Percentiles rank a stretch among this genome's conserved stretches.
Conservation (phyloP, 2,888 invertebrate genomes). For the Athrips mouffetella region DNA sequence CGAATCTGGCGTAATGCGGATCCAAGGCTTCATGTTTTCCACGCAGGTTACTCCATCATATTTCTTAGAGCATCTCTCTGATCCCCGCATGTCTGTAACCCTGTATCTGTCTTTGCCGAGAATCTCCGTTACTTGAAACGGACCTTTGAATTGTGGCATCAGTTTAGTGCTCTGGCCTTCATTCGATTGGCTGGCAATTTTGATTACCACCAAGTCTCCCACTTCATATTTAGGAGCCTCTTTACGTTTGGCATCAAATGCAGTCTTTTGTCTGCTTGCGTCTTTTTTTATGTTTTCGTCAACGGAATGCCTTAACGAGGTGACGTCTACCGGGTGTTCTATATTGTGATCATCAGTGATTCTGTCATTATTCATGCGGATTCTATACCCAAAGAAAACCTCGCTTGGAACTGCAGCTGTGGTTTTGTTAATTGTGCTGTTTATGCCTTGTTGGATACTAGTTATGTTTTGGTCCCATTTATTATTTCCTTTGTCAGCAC, state of each 20-base stretch:
- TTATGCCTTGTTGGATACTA: constrained; percentile 1
- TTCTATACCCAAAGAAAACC: neutral
- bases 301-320: neutral
- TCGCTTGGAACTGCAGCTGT: constrained; percentile 2
- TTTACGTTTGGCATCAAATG: neutral
- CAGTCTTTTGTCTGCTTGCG: neutral
- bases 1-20: constrained; percentile 3
- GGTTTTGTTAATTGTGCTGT: neutral
- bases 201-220: neutral
- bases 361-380: neutral
- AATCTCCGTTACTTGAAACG: constrained; percentile 19
- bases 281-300: neutral
- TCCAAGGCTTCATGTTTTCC: constrained; percentile 19
- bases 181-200: neutral
- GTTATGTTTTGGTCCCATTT: neutral
- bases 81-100: constrained; percentile 18
- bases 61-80: constrained; percentile 11
- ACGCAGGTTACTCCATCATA: constrained; percentile 8
- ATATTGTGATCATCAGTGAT: neutral
- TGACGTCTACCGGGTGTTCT: neutral
- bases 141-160: constrained; percentile 19
- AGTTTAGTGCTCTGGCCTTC: constrained; percentile 17
- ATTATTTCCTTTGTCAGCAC: constrained; percentile 19
- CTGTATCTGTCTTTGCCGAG: constrained; percentile 16
- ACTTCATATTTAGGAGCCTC: neutral